Percentiles rank a stretch among this genome's conserved stretches.
These are phyloP conservation scores for Zhengitettix transpicula DNA, from an alignment of 2,888 invertebrate genomes.

Conservation along the genomic window DNA sequence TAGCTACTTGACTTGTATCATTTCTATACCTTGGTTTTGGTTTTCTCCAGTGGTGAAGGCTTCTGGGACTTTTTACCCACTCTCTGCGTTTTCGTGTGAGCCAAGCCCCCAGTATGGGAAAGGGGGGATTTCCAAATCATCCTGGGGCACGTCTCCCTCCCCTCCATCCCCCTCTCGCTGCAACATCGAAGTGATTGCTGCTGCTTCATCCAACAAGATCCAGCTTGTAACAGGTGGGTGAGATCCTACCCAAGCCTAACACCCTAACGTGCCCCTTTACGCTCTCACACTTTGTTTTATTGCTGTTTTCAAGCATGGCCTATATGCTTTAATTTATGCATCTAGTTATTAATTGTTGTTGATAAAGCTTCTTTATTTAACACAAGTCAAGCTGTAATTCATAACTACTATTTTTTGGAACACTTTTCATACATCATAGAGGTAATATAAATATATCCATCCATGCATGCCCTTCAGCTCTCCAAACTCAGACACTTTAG, in stretches of 20 bases:
- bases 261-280: too few species aligned
- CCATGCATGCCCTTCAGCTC: too few species aligned
- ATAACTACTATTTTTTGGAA: too few species aligned
- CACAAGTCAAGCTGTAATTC: too few species aligned
- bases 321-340: too few species aligned
- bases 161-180: constrained; percentile 6
- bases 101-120: constrained; percentile 9
- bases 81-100: constrained; percentile 31
- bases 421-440: too few species aligned
- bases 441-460: too few species aligned
- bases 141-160: constrained; percentile 12
- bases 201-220: constrained; percentile 2
- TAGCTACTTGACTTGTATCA: background rate
- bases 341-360: too few species aligned
- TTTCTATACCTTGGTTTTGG: constrained; percentile 5
- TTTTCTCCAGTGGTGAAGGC: constrained; percentile 74
- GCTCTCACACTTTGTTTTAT: too few species aligned
- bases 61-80: constrained; percentile 80
- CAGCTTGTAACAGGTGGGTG: constrained; percentile 7
- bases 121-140: constrained; percentile 10
- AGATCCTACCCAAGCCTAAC: background rate
- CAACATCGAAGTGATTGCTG: constrained; percentile 3
- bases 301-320: too few species aligned
- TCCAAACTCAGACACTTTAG: too few species aligned
- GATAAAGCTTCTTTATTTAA: too few species aligned